Evolutionary conservation across 2,888 invertebrate genomes (phyloP), one percentile per base, ranked within the genome.

Genomic region (Agonopterix subpropinquella): DNA sequence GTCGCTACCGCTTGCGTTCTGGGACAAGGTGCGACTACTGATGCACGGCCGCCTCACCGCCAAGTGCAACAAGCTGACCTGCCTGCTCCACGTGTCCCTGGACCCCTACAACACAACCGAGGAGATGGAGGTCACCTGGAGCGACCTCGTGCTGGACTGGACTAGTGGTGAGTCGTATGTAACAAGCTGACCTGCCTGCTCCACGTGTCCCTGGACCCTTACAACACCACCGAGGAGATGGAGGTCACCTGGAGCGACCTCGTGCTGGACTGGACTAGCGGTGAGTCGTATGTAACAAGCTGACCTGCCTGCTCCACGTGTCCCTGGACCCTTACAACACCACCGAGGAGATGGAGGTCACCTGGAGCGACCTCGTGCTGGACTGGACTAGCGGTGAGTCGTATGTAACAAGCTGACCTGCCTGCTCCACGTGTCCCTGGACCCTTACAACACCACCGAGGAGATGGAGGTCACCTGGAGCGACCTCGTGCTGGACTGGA

Each of bases 91-190:
- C 75, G 98, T 98, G 3, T 98, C 98, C 0, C 89, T 98, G 9
- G 98, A 99, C 87, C 99, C 99, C 0, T 99, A 99, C 80, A 99
- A 99, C 75, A 97, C 97, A 4, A 99, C 99, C 0, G 99, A 99
- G 79, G 96, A 99, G 85, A 98, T 99, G 96, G 99, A 99, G 79
- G 90, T 98, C 56, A 96, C 96, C 0, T 99, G 99, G 98, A 94
- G 93, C 41, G 93, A 96, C 62, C 92, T 98, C 3, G 94, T 95
- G 36, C 92, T 99, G 70, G 98, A 99, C 66, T 99, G 99, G 98
- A 97, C 97, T 0, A 96, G 97, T 75, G 97, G 96, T 82, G 36
- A 56, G 65, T 18, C 3, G 18, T 18, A 2, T 94, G 96, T 11
- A 92, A 94, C 64, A 95, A 95, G 70, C 91, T 98, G 76, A 97